A percentile compares a stretch with the other conserved stretches of the same genome.
These are phyloP conservation scores for Erythrocebus patas DNA, from an alignment of 2,113 vertebrate species.

Conservation along the genomic window DNA sequence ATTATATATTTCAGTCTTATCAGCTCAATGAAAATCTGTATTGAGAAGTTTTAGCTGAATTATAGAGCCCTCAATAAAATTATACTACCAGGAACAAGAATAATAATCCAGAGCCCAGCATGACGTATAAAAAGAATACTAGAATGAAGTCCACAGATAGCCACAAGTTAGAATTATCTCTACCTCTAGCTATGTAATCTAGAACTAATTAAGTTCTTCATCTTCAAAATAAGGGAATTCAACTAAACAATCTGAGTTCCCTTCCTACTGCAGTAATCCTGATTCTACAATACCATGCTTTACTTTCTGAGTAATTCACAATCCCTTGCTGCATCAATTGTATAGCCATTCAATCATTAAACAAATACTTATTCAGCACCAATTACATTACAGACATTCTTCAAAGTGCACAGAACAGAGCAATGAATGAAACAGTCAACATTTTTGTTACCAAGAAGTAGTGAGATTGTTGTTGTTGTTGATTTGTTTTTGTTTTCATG, in stretches of 20 bases:
- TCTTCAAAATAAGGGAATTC: slow-evolving; percentile 6
- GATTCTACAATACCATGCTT: neutral
- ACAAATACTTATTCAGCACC: neutral
- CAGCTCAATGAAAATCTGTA: neutral
- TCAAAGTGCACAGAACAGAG: neutral
- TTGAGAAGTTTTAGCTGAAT: slow-evolving; percentile 2
- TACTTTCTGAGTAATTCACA: neutral
- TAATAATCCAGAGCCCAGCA: neutral
- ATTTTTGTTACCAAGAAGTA: neutral
- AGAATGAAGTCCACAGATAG: neutral
- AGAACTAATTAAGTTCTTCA: neutral
- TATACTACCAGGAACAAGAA: neutral
- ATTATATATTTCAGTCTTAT: neutral
- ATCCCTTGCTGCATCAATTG: neutral
- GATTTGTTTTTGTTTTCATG: neutral
- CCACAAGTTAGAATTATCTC: neutral
- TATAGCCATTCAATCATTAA: neutral
- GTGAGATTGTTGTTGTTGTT: neutral
- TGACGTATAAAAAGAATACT: neutral
- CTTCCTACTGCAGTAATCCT: neutral
- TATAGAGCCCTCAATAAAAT: neutral
- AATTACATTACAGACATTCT: neutral
- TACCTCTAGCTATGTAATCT: neutral
- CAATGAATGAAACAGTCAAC: neutral
- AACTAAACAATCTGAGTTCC: neutral